Evolutionary conservation across 2,888 invertebrate genomes (phyloP), one percentile per base, ranked within the genome.

Genomic region (Polia nebulosa): DNA sequence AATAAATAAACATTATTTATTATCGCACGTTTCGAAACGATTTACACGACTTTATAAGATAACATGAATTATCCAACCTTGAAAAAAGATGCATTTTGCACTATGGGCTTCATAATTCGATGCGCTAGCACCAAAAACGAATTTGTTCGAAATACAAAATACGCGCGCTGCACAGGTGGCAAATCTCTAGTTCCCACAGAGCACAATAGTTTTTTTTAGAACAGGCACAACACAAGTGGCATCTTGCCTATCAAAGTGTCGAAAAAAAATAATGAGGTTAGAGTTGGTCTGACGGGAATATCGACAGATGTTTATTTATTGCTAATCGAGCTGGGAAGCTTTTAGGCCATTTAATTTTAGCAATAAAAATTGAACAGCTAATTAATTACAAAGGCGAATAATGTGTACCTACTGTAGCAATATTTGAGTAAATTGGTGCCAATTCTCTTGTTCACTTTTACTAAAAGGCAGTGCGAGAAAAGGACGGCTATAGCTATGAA

Each of bases 121-220:
- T 29, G 45, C 68, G 58, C 63, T 39, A 61, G 51, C 66, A 52
- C 67, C 51, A 72, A 57, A 64, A 59, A 69, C 59, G 47, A 70
- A 71, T 72, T 65, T 32, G 36, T 68, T 75, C 52, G 36, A 72
- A 81, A 80, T 63, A 60, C 27, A 69, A 78, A 66, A 41, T 60
- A 55, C 27, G 64, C 56, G 36, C 58, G 57, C 55, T 63, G 65
- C 83, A 88, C 92, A 93, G 92, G 92, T 93, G 92, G 89, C 85
- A 87, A 85, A 86, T 85, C 84, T 88, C 87, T 85, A 84, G 86
- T 92, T 93, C 93, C 91, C 93, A 93, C 90, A 85, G 68, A 76
- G 36, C 76, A 93, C 90, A 92, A 92, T 90, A 72, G 80, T 86
- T 88, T 90, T 90, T 88, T 86, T 62, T 60, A 72, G 69, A 80